Conservation (phyloP, 2,888 invertebrate genomes). For the Thera obeliscata region DNA sequence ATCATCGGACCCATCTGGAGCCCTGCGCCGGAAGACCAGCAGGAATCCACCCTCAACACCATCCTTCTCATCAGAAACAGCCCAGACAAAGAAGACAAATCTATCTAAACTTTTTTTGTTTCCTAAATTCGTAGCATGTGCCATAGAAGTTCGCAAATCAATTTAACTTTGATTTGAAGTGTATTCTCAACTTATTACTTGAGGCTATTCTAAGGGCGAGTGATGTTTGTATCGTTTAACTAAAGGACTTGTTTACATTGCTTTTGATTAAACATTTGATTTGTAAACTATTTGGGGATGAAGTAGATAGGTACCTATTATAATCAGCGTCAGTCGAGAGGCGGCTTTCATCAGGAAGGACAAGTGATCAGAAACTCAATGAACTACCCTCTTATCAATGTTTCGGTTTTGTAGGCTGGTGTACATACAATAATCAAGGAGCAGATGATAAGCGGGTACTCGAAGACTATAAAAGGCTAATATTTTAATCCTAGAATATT, state of each 20-base stretch:
- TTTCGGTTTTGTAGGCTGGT: conserved; percentile 16
- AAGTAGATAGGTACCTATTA: background rate
- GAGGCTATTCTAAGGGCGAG: conserved; percentile 25
- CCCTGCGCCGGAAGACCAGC: conserved; percentile 59
- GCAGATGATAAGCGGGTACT: background rate
- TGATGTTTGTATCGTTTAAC: conserved; percentile 32
- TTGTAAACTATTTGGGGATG: conserved; percentile 16
- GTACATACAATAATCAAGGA: background rate
- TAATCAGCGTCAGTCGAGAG: background rate
- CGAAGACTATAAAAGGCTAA: background rate
- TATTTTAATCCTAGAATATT: no score
- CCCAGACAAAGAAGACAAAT: conserved; percentile 49
- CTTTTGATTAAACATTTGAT: conserved; percentile 26
- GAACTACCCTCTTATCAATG: background rate
- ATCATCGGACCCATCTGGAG: conserved; percentile 81
- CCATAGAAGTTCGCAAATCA: conserved; percentile 39
- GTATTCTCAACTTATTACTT: conserved; percentile 26
- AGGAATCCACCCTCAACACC: conserved; percentile 65
- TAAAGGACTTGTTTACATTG: conserved; percentile 19
- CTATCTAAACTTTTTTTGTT: conserved; percentile 51
- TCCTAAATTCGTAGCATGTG: conserved; percentile 35
- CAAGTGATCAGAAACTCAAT: background rate
- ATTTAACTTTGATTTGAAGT: conserved; percentile 33
- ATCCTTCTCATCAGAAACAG: conserved; percentile 66
- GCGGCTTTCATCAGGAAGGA: background rate